phyloP scores from a whole-genome alignment of 2,888 invertebrate species.

The Phrixothrix hirtus region DNA sequence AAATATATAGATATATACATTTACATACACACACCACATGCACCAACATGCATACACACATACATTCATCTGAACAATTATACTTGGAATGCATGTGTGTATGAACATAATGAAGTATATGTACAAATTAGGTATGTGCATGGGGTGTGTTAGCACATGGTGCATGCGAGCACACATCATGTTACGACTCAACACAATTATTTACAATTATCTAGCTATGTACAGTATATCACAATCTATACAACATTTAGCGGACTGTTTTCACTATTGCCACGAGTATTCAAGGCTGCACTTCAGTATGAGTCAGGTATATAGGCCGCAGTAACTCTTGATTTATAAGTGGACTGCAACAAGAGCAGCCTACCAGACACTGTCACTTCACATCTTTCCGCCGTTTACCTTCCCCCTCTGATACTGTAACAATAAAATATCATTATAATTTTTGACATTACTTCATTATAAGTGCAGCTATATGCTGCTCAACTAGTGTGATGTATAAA shows the following conservation, averaged over 20 bases:
- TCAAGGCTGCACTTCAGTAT: slow-evolving; percentile 43
- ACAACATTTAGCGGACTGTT: slow-evolving; percentile 46
- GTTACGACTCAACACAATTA: slow-evolving; percentile 40
- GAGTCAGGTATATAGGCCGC: slow-evolving; percentile 42
- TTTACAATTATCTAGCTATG: slow-evolving; percentile 48
- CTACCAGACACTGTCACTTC: slow-evolving; percentile 57
- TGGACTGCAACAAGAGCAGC: slow-evolving; percentile 45
- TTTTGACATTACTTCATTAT: no score
- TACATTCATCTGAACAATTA: not conserved
- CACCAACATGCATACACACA: not conserved
- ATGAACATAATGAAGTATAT: slow-evolving; percentile 26
- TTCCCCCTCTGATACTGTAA: slow-evolving; percentile 53
- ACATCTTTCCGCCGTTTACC: slow-evolving; percentile 56
- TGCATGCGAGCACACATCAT: slow-evolving; percentile 8
- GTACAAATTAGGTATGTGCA: slow-evolving; percentile 45
- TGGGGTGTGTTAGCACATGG: slow-evolving; percentile 4
- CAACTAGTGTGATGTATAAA: no score
- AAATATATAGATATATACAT: slow-evolving; percentile 13
- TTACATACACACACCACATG: slow-evolving; percentile 7
- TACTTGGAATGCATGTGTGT: slow-evolving; percentile 1
- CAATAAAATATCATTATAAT: no score
- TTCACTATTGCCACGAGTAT: slow-evolving; percentile 39
- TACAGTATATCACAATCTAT: slow-evolving; percentile 55
- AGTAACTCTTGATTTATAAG: slow-evolving; percentile 39
- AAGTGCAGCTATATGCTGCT: no score